These are phyloP conservation scores for Galeopsomyia nigrocyanea DNA, from an alignment of 2,888 invertebrate genomes.

Conservation along the genomic window DNA sequence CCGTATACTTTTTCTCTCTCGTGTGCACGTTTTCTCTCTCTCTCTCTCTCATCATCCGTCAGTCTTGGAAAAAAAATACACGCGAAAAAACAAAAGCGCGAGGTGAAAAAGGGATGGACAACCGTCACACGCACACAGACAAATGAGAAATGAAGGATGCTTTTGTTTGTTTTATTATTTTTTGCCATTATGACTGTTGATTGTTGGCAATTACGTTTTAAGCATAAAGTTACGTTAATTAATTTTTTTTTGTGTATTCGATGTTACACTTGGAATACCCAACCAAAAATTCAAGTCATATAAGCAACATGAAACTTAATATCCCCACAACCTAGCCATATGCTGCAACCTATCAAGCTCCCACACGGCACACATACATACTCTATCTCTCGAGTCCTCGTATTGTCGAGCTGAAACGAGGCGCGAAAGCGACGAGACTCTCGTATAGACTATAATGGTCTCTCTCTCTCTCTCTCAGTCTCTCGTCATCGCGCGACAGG, in stretches of 20 bases:
- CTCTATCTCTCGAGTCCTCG: background rate
- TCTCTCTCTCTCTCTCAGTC: background rate
- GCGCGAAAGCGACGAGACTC: background rate
- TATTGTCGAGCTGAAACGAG: background rate
- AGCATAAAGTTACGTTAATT: no score
- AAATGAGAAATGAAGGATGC: background rate
- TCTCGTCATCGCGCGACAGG: background rate
- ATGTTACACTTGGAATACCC: no score
- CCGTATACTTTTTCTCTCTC: slow-evolving; percentile 3
- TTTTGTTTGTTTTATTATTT: no score
- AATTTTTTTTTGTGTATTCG: no score
- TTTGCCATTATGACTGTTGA: no score
- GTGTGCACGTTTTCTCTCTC: background rate
- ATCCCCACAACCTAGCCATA: no score
- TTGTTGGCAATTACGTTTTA: no score
- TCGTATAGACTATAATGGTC: background rate
- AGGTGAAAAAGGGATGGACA: background rate
- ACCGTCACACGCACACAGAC: no score
- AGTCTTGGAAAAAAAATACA: slow-evolving; percentile 29
- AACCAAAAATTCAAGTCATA: no score
- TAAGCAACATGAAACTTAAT: no score
- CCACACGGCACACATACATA: background rate
- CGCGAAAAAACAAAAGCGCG: background rate
- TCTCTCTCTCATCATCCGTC: slow-evolving; percentile 11
- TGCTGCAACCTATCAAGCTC: background rate